Evolutionary conservation across 1,140 invertebrate species (phyloP).

Genomic region (Drosophila navojoa): DNA sequence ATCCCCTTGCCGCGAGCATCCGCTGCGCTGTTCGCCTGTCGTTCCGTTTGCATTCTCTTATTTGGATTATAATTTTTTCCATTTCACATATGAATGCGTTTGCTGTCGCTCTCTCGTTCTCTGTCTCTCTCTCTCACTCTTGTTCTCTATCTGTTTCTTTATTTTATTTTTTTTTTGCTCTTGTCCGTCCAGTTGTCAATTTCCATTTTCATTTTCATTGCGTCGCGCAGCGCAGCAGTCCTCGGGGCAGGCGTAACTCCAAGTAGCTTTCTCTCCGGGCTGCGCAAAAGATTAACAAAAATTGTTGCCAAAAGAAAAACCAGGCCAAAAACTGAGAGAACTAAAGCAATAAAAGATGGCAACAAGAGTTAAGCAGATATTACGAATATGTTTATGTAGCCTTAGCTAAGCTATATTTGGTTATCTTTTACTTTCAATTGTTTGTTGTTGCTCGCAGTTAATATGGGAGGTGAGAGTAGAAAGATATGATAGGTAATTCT

Average conservation of each 20-base stretch:
- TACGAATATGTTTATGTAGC: no score
- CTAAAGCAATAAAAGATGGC: no score
- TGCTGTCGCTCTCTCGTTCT: constrained; percentile 49
- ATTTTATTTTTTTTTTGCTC: not conserved
- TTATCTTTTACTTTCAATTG: no score
- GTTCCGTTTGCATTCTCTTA: constrained; percentile 73
- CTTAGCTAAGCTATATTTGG: no score
- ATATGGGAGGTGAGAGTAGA: no score
- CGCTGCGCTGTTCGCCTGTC: not conserved
- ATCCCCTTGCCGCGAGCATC: no score
- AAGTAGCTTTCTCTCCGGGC: not conserved
- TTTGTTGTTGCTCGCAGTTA: no score
- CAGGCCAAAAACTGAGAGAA: no score
- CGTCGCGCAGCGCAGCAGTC: constrained; percentile 19
- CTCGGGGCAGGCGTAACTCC: not conserved
- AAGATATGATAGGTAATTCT: no score
- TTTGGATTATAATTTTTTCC: constrained; percentile 82
- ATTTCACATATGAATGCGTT: constrained; percentile 82
- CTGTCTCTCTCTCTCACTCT: not conserved
- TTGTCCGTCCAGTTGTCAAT: constrained; percentile 64
- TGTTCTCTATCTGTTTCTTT: constrained; percentile 16
- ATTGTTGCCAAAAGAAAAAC: not conserved
- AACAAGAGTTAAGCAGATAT: no score
- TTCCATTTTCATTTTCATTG: constrained; percentile 64
- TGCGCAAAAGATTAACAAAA: not conserved